Evolutionary conservation across 2,113 vertebrate genomes (phyloP), one percentile per base, ranked within the genome.

Genomic region (Anarhynchus alexandrinus): DNA sequence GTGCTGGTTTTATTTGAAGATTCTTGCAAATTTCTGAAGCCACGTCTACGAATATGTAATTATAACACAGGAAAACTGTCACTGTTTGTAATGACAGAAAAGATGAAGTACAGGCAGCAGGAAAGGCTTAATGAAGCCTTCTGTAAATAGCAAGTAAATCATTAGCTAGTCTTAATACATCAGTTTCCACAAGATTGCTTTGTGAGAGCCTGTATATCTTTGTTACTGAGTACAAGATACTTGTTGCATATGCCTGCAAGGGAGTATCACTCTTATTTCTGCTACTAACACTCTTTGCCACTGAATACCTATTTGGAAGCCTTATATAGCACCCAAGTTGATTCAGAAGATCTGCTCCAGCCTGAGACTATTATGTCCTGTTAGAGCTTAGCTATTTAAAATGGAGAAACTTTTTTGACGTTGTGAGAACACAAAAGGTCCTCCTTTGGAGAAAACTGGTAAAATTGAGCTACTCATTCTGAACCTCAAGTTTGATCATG

Each of bases 141-240:
- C 74, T 82, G 96, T 76, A 94, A 96, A 95, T n/a, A 94, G 40
- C 10, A 2, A 92, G 86, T 95, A 73, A 90, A 82, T 91, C 84
- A 95, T 97, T 95, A 96, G 15, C 86, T 71, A 34, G 34, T 88
- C 34, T 42, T 80, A 73, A 86, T 54, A 26, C 55, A 36, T 38
- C 1, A 1, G 45, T 96, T 94, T 90, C 55, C 30, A 69, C 16
- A 54, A 47, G 42, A 58, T 15, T 93, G 61, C 64, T 95, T 88
- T 85, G 51, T 1, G 12, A 89, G 52, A 52, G 40, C 66, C 51
- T 6, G 4, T 27, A 1, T 80, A 52, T 81, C 57, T 79, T 84
- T 82, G 80, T 77, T 76, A 52, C 25, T 64, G 49, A 94, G 87
- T 90, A 88, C 26, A 58, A 74, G 65, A 58, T 29, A 54, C 29